Evolutionary conservation across 2,888 invertebrate genomes (phyloP).

Genomic region (Rosalia funebris): DNA sequence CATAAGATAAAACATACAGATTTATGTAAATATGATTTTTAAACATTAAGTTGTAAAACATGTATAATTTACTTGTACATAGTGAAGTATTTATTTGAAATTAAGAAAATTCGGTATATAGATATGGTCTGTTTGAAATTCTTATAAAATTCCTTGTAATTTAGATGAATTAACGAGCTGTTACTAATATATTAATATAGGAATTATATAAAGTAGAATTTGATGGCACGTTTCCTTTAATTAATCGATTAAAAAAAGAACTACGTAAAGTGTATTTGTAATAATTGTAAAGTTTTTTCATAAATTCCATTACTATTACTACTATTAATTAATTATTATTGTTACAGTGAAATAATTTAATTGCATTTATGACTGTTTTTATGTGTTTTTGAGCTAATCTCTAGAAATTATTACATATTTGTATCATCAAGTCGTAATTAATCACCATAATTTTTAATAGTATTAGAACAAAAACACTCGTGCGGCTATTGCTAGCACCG

Average conservation of each 20-base stretch:
- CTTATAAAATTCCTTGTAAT: slow-evolving; percentile 33
- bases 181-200: slow-evolving; percentile 35
- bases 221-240: slow-evolving; percentile 54
- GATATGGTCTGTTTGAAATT: slow-evolving; percentile 39
- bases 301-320: slow-evolving; percentile 53
- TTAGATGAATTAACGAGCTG: slow-evolving; percentile 35
- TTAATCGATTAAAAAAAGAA: slow-evolving; percentile 39
- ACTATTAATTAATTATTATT: slow-evolving; percentile 46
- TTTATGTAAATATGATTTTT: slow-evolving; percentile 41
- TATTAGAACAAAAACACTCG: slow-evolving; percentile 48
- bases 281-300: slow-evolving; percentile 59
- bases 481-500: slow-evolving; percentile 32
- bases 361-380: slow-evolving; percentile 59
- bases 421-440: slow-evolving; percentile 40
- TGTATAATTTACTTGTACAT: slow-evolving; percentile 48
- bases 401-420: slow-evolving; percentile 45
- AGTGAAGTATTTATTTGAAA: slow-evolving; percentile 49
- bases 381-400: slow-evolving; percentile 59
- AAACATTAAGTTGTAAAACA: slow-evolving; percentile 38
- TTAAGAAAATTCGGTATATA: slow-evolving; percentile 43
- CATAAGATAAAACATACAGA: slow-evolving; percentile 34
- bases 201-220: slow-evolving; percentile 55
- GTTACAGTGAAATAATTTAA: slow-evolving; percentile 44
- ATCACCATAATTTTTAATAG: slow-evolving; percentile 41
- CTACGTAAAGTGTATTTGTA: slow-evolving; percentile 57